Evolutionary conservation across 2,797 vertebrate species (phyloP).

Genomic region (Sebastes steindachneri): DNA sequence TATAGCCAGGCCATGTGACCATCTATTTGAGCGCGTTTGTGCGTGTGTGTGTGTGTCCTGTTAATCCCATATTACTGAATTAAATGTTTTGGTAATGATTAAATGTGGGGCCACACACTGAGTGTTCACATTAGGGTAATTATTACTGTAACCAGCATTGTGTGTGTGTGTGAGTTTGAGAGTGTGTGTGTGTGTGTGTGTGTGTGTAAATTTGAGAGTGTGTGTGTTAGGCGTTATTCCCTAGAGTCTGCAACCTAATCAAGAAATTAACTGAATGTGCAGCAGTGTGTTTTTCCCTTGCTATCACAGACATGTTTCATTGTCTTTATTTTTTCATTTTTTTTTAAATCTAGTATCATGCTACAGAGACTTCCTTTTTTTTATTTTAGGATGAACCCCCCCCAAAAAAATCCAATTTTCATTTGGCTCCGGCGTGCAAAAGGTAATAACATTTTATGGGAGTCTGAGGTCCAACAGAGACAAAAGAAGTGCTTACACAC

Average conservation of each 20-base stretch:
- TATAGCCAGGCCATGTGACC: neutral
- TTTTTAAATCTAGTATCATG: neutral
- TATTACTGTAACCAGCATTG: conserved; percentile 51
- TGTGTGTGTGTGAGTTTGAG: conserved; percentile 9
- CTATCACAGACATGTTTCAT: conserved; percentile 9
- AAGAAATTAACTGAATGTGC: conserved; percentile 59
- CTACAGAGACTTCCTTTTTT: conserved; percentile 30
- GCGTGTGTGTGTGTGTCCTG: neutral
- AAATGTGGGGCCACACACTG: conserved; percentile 55
- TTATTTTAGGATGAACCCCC: conserved; percentile 28
- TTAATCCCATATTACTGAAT: conserved; percentile 55
- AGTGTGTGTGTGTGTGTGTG: conserved; percentile 12
- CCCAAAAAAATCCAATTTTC: conserved; percentile 1
- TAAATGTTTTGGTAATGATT: conserved; percentile 73
- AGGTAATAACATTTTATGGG: conserved; percentile 72
- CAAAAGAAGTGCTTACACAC: conserved; percentile 66
- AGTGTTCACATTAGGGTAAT: conserved; percentile 67
- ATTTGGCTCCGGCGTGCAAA: conserved; percentile 52
- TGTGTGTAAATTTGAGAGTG: conserved; percentile 14
- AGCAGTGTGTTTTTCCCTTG: conserved; percentile 15
- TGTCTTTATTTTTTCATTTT: neutral
- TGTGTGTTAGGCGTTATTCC: conserved; percentile 41
- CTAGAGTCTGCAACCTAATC: conserved; percentile 56
- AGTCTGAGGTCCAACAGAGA: conserved; percentile 70
- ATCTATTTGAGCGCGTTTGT: neutral